Base-by-base conservation (phyloP, 2,888 invertebrate genomes). In the Campoplex capitator region DNA sequence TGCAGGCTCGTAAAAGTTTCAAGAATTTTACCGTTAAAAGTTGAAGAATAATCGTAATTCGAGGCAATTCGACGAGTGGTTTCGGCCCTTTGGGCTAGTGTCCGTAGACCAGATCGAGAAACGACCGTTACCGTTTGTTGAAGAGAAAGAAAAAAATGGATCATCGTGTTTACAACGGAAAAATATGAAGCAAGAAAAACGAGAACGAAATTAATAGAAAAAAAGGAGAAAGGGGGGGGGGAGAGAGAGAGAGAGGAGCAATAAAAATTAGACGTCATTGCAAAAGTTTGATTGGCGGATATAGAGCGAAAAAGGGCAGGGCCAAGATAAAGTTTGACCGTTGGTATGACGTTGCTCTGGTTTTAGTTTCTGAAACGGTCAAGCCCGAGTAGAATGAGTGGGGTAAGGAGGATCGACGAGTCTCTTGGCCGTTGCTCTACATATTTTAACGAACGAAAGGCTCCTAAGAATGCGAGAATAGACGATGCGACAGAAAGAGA, bases 341-440 rank as follows among this genome's bases (percentile, higher is more conserved):
- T 87, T 87, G 87, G 84, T 82, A 23, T 23, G 78, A 86, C 74
- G 74, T 75, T 75, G 84, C 84, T 78, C 87, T 82, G 81, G 87
- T 84, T 87, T 82, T 58, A 65, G 68, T 71, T 51, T 48, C 67
- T 67, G 48, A n/a, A 78, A 83, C 56, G 81, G 81, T 82, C 84
- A 77, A 73, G 67, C 58, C 45, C 62, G 16, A 71, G 54, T 28
- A 80, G 42, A 28, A 74, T 42, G 56, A 56, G 84, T 79, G 84
- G 81, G 85, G 84, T 42, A 78, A 42, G 51, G 45, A 65, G 70
- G 62, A 62, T 62, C 23, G 56, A 70, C 70, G 54, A n/a, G 83
- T 48, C 76, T n/a, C 35, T 67, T 48, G 73, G 82, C 83, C 76
- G 88, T 88, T 90, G 90, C 90, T 90, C 91, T 65, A 87, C 45